These are phyloP conservation scores for Oxycera nigricornis DNA, from an alignment of 2,888 invertebrate species.

Conservation along the genomic window DNA sequence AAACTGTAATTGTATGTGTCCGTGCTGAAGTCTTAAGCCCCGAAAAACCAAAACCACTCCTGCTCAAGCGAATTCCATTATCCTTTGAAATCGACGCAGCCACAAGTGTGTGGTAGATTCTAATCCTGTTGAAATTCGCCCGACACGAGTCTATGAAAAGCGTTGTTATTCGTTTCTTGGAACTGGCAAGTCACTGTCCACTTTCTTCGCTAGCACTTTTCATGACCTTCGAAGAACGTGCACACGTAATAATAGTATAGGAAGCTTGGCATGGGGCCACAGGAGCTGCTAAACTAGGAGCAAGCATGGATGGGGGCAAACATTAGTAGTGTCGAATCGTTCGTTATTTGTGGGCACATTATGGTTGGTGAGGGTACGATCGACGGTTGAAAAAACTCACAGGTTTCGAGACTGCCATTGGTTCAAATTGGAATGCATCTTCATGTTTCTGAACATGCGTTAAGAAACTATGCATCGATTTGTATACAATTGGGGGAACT, in stretches of 20 bases:
- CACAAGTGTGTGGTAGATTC: neutral
- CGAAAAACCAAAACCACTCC: neutral
- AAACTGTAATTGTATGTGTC: slow-evolving; percentile 10
- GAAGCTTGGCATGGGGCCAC: slow-evolving; percentile 32
- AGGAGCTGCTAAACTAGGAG: too few species aligned
- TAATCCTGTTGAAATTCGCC: neutral
- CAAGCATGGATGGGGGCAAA: too few species aligned
- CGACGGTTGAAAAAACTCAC: too few species aligned
- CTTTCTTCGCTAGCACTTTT: neutral
- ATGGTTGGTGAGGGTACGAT: too few species aligned
- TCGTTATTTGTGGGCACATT: too few species aligned
- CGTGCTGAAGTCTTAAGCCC: neutral
- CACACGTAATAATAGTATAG: neutral
- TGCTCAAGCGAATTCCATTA: neutral
- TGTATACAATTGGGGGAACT: too few species aligned
- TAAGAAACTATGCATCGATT: too few species aligned
- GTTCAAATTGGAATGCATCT: too few species aligned
- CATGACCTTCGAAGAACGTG: neutral
- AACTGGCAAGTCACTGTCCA: slow-evolving; percentile 4
- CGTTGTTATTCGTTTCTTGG: neutral
- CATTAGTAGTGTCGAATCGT: too few species aligned
- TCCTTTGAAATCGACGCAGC: neutral
- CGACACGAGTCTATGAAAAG: neutral
- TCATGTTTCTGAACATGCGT: too few species aligned
- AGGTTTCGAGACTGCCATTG: too few species aligned